Evolutionary conservation across 2,888 invertebrate species (phyloP), one percentile per base, ranked within the genome.

Genomic region (Thyatira batis): DNA sequence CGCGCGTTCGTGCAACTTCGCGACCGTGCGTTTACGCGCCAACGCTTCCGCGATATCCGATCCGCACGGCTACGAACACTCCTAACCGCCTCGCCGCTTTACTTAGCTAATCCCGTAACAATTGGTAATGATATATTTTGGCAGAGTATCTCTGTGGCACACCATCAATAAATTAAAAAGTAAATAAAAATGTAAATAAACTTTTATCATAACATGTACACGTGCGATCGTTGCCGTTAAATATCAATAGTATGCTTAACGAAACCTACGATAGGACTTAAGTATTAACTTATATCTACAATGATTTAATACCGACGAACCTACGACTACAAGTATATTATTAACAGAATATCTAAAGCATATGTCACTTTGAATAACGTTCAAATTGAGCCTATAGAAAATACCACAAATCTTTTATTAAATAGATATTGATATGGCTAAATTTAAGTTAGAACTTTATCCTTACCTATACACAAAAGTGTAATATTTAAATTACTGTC

Each of bases 361-460:
- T 91, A 91, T 91, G 90, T 90, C 92, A 90, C 89, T 91, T 92
- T 91, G 89, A 91, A 90, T 91, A 92, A 91, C 92, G 85, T 89
- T 91, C 89, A 91, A 90, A 91, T 91, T 91, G 91, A 91, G 92
- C 92, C 91, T 92, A 91, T 91, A 92, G 90, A 91, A 92, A 91
- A 92, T 92, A 92, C 92, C 92, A 92, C 91, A 89, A 90, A 91
- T 92, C 91, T 92, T 90, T 91, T 87, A 88, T 91, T 89, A 89
- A 90, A 92, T 91, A 92, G 91, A 91, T 90, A 92, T 91, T 92
- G 92, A 92, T 92, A 92, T 92, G 92, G 92, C 92, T 92, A 92
- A 92, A 91, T 90, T 92, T 92, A 92, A 92, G 91, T 92, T 92
- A 89, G 84, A 89, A 87, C 88, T 89, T 89, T 90, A 89, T 86